Conservation (phyloP, 2,797 vertebrate genomes). For the Gymnocypris eckloni region DNA sequence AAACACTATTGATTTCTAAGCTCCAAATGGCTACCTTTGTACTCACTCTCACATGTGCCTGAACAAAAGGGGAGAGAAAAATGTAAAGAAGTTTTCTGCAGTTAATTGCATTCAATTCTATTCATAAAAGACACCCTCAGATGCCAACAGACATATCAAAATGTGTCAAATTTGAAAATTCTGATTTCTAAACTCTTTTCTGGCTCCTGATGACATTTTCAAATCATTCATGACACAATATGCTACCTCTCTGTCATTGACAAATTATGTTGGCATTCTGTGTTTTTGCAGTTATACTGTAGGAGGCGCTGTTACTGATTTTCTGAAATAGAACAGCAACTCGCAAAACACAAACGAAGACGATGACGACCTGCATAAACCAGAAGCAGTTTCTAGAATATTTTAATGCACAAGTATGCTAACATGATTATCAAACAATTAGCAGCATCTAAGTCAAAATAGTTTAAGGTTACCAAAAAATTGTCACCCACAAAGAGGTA, state of each 20-base stretch:
- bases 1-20: slow-evolving; percentile 61
- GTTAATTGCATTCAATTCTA: neutral
- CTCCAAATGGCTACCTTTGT: slow-evolving; percentile 59
- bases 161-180: neutral
- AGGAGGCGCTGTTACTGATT: neutral
- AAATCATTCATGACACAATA: neutral
- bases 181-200: neutral
- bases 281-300: neutral
- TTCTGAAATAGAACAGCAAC: neutral
- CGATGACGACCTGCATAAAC: neutral
- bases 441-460: neutral
- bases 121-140: neutral
- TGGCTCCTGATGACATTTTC: neutral
- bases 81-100: neutral
- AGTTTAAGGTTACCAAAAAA: neutral
- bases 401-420: neutral
- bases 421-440: neutral
- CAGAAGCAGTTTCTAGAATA: neutral
- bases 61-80: slow-evolving; percentile 60
- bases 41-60: slow-evolving; percentile 50
- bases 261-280: neutral
- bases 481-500: neutral
- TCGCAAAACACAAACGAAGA: neutral
- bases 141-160: neutral
- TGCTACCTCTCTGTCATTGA: neutral